A percentile compares a stretch with the other conserved stretches of the same genome.
phyloP scores from a whole-genome alignment of 2,113 vertebrate genomes.

The Spheniscus mendiculus region DNA sequence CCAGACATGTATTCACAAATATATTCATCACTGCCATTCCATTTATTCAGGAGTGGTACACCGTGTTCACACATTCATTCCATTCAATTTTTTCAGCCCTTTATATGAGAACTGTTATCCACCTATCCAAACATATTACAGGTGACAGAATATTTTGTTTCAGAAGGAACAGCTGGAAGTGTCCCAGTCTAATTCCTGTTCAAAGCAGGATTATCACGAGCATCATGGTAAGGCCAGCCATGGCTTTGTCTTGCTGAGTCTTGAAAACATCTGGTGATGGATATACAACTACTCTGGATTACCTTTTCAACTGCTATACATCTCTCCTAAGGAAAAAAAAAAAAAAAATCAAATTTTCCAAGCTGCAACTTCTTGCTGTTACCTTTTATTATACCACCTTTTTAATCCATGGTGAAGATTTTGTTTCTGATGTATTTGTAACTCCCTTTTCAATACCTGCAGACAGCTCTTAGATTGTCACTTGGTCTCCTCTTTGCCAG shows the following conservation, averaged over 20 bases:
- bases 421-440: neutral
- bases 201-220: neutral
- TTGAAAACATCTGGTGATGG: neutral
- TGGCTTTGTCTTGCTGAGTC: neutral
- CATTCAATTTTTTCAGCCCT: neutral
- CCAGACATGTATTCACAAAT: neutral
- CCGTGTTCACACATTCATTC: fast-evolving
- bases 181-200: neutral
- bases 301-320: neutral
- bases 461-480: neutral
- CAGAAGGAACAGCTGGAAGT: neutral
- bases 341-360: neutral
- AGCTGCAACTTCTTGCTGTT: neutral
- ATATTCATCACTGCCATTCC: neutral
- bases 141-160: neutral
- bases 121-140: neutral
- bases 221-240: neutral
- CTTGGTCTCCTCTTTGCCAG: neutral
- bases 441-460: neutral
- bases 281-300: neutral
- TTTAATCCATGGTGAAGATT: neutral
- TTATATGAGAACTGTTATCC: neutral
- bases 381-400: neutral
- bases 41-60: neutral
- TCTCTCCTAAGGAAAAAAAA: neutral